phyloP scores from a whole-genome alignment of 2,888 invertebrate genomes.

The Gerris lacustris region DNA sequence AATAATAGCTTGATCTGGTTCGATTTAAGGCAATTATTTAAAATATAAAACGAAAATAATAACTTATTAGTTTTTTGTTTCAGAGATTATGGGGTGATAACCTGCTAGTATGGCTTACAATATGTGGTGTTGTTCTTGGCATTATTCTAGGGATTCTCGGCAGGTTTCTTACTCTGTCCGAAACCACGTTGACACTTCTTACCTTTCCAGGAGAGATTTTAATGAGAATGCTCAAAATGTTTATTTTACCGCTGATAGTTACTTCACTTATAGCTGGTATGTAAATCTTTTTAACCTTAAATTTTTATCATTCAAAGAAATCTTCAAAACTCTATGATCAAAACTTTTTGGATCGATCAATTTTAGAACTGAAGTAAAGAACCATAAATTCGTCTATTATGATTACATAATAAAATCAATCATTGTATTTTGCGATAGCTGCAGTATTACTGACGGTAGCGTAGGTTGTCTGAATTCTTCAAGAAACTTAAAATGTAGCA shows the following conservation, averaged over 20 bases:
- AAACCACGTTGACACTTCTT: conserved; percentile 45
- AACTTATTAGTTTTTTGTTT: background rate
- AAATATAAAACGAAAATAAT: too few relatives aligned
- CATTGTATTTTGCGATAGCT: too few relatives aligned
- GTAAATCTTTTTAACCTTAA: background rate
- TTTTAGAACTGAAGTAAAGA: too few relatives aligned
- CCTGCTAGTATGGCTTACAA: conserved; percentile 46
- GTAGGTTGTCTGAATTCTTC: too few relatives aligned
- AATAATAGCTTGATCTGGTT: too few relatives aligned
- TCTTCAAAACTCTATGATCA: too few relatives aligned
- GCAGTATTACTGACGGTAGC: too few relatives aligned
- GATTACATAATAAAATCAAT: too few relatives aligned
- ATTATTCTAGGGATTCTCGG: conserved; percentile 46
- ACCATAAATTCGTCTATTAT: too few relatives aligned
- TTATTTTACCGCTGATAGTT: conserved; percentile 53
- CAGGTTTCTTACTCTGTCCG: conserved; percentile 39
- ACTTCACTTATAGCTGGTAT: conserved; percentile 50
- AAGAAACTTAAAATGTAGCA: too few relatives aligned
- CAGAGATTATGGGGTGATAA: conserved; percentile 39
- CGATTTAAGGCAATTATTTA: too few relatives aligned
- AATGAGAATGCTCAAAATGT: conserved; percentile 55
- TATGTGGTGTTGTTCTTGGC: conserved; percentile 46
- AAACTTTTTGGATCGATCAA: too few relatives aligned
- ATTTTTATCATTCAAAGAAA: background rate
- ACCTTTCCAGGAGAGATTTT: conserved; percentile 55